phyloP scores from a whole-genome alignment of 2,888 invertebrate species.

The Nomada hirtipes region DNA sequence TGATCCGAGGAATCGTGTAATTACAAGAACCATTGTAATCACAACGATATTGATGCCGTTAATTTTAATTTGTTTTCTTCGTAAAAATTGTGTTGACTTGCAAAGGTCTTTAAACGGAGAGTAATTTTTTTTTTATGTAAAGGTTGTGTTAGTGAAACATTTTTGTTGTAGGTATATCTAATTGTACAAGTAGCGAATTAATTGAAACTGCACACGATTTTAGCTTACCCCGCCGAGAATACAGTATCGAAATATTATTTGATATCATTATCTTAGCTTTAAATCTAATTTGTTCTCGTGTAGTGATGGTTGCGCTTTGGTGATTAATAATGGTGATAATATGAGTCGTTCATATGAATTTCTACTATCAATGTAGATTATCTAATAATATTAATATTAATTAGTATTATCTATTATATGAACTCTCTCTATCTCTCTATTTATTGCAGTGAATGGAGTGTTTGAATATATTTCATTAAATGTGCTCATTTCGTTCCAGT shows the following conservation, averaged over 20 bases:
- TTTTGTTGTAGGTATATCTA: not conserved
- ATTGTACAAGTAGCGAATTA: not conserved
- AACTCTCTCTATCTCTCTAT: not conserved
- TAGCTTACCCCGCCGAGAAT: not conserved
- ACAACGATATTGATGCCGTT: too few species aligned
- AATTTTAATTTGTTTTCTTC: too few species aligned
- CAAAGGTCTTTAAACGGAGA: too few species aligned
- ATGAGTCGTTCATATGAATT: not conserved
- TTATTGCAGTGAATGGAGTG: not conserved
- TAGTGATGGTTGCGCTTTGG: not conserved
- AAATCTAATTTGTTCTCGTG: not conserved
- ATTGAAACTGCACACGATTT: not conserved
- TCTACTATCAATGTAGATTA: not conserved
- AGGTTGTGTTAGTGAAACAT: not conserved
- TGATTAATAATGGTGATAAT: constrained; percentile 3
- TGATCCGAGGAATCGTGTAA: too few species aligned
- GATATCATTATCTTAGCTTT: not conserved
- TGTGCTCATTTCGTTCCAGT: too few species aligned
- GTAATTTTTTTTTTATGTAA: too few species aligned
- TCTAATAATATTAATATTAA: not conserved
- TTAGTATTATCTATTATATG: not conserved
- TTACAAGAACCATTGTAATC: too few species aligned
- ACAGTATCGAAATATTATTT: not conserved
- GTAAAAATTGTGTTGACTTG: too few species aligned
- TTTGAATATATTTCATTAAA: not conserved